Evolutionary conservation across 2,888 invertebrate species (phyloP), one percentile per base, ranked within the genome.

Genomic region (Amphipoea lucens): DNA sequence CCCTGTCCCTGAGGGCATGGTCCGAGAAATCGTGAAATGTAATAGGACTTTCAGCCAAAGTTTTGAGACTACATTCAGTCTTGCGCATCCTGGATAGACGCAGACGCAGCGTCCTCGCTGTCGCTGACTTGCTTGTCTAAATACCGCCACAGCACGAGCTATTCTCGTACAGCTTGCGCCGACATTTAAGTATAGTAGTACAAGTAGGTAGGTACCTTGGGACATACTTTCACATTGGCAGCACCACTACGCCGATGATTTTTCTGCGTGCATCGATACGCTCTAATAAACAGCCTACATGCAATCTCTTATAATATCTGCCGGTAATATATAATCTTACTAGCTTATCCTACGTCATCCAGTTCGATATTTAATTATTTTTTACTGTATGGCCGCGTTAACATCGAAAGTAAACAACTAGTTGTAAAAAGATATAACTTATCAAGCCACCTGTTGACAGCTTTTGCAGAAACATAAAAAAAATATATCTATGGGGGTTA

Each of bases 241-340:
- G 12, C 17, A 36, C 40, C 7, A 63, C 42, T 62, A 85, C 60
- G 29, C 23, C 57, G 14, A 45, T 57, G 2, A n/a, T 78, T 79
- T 65, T 85, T 74, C 42, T 80, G 74, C 67, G 66, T 60, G 42
- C 23, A 79, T 62, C 40, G 73, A 60, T 51, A 69, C 69, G 85
- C 54, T n/a, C 85, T 73, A 65, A 81, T 85, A 75, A 85, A 54
- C 75, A 65, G 20, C 20, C 23, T 60, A 40, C 42, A 67, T 36
- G 70, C 40, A 74, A 78, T 72, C 51, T 74, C 67, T 7, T 23
- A 54, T 69, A 69, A 65, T 62, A 85, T 76, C 20, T 67, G 14
- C 57, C 14, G 14, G 81, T 85, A 74, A 71, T 85, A 84, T 40
- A 40, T 63, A 73, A 76, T 72, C 63, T 45, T 11, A 54, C 36